Conservation (phyloP, 2,113 vertebrate genomes). For the Varanus salvator region DNA sequence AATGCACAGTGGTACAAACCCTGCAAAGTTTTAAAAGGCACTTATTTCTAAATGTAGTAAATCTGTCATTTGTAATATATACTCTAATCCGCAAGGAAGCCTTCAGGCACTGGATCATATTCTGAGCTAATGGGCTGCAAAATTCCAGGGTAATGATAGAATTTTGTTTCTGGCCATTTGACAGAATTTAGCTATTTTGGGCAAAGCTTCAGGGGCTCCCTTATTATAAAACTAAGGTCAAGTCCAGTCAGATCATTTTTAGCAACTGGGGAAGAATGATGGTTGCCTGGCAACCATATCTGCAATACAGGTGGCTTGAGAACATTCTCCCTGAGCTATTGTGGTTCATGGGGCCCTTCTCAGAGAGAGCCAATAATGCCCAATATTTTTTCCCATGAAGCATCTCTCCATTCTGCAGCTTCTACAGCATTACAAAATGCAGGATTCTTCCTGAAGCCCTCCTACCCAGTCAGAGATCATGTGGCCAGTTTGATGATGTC, state of each 20-base stretch:
- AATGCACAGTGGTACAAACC: neutral
- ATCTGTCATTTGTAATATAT: conserved; percentile 35
- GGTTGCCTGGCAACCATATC: conserved; percentile 62
- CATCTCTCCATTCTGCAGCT: neutral
- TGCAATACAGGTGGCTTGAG: conserved; percentile 53
- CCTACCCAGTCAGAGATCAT: neutral
- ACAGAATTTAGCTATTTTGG: conserved; percentile 53
- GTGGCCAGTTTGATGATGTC: neutral
- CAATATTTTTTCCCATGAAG: too few species aligned
- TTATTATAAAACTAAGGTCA: conserved; percentile 66
- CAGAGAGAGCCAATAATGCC: conserved; percentile 3
- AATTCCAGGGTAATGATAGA: conserved; percentile 68
- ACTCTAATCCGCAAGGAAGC: conserved; percentile 44
- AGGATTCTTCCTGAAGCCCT: neutral
- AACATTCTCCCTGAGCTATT: conserved; percentile 28
- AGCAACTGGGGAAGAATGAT: conserved; percentile 60
- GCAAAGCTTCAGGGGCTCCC: conserved; percentile 61
- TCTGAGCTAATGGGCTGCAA: conserved; percentile 68
- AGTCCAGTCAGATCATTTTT: conserved; percentile 65
- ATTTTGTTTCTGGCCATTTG: conserved; percentile 68
- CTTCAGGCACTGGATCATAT: conserved; percentile 56
- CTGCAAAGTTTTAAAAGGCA: neutral
- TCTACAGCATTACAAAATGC: neutral
- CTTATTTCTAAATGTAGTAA: conserved; percentile 46
- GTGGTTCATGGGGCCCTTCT: conserved; percentile 20